phyloP scores from a whole-genome alignment of 2,797 vertebrate species.

The Siniperca obscura region DNA sequence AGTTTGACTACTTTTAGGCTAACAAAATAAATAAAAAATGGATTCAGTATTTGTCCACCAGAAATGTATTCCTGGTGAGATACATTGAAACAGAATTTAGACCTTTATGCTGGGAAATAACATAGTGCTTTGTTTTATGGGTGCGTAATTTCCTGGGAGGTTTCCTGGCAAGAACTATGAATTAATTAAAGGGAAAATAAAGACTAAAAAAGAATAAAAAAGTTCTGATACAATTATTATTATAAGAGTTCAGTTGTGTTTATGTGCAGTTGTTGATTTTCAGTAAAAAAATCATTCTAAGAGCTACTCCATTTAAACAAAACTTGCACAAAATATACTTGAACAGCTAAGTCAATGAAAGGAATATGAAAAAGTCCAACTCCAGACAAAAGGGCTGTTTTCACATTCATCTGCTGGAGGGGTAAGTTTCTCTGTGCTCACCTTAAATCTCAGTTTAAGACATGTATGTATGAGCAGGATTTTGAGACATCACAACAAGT shows the following conservation, averaged over 20 bases:
- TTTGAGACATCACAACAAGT: neutral
- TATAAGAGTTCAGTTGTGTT: neutral
- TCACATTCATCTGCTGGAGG: neutral
- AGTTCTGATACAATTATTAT: neutral
- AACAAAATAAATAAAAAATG: neutral
- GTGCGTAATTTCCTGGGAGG: neutral
- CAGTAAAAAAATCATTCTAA: neutral
- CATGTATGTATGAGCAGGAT: neutral
- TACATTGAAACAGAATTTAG: constrained; percentile 1
- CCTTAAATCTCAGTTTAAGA: neutral
- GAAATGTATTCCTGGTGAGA: neutral
- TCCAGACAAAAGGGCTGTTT: neutral
- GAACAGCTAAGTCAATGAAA: neutral
- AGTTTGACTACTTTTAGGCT: neutral
- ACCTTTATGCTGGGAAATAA: neutral
- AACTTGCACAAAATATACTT: neutral
- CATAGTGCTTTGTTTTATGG: neutral
- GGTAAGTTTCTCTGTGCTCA: neutral
- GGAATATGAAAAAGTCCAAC: neutral
- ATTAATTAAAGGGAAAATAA: neutral
- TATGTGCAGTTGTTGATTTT: neutral
- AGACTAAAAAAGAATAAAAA: too few species aligned
- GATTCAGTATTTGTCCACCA: neutral
- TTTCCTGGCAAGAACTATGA: neutral
- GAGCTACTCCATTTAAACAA: neutral